A percentile compares a stretch with the other conserved stretches of the same genome.
phyloP scores from a whole-genome alignment of 2,797 vertebrate species.

The Lepus townsendii region DNA sequence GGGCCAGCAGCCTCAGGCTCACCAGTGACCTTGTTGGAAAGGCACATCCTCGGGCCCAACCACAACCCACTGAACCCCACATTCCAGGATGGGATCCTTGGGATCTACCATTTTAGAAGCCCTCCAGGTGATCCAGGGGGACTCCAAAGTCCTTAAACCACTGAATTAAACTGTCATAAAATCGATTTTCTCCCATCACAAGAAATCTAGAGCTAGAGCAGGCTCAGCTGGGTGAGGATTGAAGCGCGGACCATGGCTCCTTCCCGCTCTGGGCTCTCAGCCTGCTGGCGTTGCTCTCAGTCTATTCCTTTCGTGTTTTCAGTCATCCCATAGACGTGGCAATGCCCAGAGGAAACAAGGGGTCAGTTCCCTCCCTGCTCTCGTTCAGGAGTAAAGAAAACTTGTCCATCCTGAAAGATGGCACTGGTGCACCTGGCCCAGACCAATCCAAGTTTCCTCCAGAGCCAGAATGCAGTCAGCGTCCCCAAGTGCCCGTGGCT shows the following conservation, averaged over 20 bases:
- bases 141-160: not conserved
- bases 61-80: not conserved
- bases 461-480: not conserved
- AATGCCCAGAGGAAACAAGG: not conserved
- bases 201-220: not conserved
- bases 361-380: not conserved
- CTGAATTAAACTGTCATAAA: not conserved
- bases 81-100: not conserved
- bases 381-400: not conserved
- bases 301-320: not conserved
- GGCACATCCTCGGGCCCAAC: not conserved
- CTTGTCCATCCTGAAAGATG: not conserved
- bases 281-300: not conserved
- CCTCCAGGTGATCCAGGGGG: not conserved
- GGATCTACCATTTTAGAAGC: not conserved
- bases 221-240: not conserved
- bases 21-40: not conserved
- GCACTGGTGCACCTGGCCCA: not conserved
- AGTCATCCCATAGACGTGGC: not conserved
- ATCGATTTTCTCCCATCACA: not conserved
- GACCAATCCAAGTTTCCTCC: not conserved
- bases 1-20: not conserved
- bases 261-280: not conserved
- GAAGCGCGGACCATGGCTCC: not conserved
- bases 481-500: not conserved